phyloP scores from a whole-genome alignment of 2,797 vertebrate species.

The Peromyscus eremicus region DNA sequence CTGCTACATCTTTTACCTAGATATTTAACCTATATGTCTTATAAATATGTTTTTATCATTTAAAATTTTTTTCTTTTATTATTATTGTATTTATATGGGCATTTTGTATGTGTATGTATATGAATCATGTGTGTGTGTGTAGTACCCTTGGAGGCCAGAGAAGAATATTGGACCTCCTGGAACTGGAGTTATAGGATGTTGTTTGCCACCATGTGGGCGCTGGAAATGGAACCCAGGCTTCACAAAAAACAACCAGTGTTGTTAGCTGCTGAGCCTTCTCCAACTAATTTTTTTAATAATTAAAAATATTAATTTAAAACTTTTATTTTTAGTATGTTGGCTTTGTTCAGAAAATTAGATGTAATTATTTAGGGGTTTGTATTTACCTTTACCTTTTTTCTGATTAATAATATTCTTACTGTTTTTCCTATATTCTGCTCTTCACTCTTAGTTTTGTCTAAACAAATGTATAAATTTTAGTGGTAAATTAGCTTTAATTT shows the following conservation, averaged over 20 bases:
- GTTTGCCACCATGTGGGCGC: background rate
- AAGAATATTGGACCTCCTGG: background rate
- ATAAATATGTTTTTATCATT: no score
- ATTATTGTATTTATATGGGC: no score
- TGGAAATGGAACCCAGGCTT: background rate
- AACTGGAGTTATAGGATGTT: background rate
- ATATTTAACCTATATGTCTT: no score
- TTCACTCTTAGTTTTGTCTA: constrained; percentile 19
- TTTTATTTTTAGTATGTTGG: background rate
- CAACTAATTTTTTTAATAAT: background rate
- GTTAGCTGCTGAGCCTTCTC: background rate
- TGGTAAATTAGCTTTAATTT: background rate
- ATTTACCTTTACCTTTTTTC: background rate
- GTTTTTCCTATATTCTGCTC: background rate
- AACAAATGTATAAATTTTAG: background rate
- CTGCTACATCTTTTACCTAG: no score
- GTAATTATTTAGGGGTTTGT: background rate
- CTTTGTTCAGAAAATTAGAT: background rate
- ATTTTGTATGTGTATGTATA: no score
- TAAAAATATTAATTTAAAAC: background rate
- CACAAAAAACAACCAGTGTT: background rate
- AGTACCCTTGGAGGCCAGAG: background rate
- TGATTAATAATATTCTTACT: background rate
- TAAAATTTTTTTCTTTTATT: no score
- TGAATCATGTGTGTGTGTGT: background rate